A percentile compares a stretch with the other conserved stretches of the same genome.
These are phyloP conservation scores for Philhelius pedissequus DNA, from an alignment of 2,888 invertebrate species.

Conservation along the genomic window DNA sequence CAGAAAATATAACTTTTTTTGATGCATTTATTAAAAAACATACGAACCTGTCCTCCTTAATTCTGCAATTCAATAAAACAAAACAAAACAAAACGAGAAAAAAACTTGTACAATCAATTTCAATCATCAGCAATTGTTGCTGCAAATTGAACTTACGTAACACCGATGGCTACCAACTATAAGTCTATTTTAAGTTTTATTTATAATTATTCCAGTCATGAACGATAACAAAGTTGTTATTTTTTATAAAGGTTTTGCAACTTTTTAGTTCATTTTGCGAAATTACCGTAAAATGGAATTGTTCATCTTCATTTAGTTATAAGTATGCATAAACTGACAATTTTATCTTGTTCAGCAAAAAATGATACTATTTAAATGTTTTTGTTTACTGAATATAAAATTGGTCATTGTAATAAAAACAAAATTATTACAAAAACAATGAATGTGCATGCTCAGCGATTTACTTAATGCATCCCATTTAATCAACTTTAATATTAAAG, in stretches of 20 bases:
- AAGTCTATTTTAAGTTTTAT: constrained; percentile 8
- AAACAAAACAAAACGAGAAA: neutral
- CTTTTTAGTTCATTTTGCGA: neutral
- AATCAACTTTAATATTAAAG: neutral
- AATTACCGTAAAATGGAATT: neutral
- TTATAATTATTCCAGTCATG: constrained; percentile 14
- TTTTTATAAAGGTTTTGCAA: neutral
- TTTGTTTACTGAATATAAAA: constrained; percentile 16
- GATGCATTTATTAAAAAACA: neutral
- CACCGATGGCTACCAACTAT: neutral
- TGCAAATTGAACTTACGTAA: neutral
- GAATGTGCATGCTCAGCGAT: neutral
- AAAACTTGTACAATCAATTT: neutral
- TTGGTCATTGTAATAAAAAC: no score
- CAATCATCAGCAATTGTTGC: neutral
- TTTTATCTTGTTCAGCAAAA: neutral
- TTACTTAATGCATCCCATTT: constrained; percentile 1
- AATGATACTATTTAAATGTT: constrained; percentile 6
- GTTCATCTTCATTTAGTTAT: neutral
- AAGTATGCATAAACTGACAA: neutral
- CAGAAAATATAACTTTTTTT: no score
- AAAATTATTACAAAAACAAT: neutral
- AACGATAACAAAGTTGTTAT: constrained; percentile 4
- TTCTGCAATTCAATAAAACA: neutral
- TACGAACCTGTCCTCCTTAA: neutral